These are phyloP conservation scores for Caenorhabditis sulstoni DNA, from an alignment of 2,888 invertebrate genomes.

Conservation along the genomic window DNA sequence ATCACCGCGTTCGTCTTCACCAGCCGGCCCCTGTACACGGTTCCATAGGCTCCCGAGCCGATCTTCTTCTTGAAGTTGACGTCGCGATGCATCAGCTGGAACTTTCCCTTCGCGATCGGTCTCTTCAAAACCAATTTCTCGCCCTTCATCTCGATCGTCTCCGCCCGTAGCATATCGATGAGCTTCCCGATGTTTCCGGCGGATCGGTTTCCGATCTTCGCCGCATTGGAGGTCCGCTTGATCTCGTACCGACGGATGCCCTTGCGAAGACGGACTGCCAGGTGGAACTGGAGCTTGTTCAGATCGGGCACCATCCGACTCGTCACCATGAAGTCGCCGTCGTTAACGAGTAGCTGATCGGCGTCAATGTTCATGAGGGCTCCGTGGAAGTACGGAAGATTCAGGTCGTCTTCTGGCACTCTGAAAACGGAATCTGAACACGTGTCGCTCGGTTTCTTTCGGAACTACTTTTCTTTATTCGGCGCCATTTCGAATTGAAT, in stretches of 20 bases:
- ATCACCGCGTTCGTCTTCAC: slow-evolving; percentile 53
- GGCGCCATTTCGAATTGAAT: slow-evolving; percentile 44
- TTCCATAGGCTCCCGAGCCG: slow-evolving; percentile 74
- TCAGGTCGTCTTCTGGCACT: slow-evolving; percentile 57
- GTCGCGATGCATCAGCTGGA: slow-evolving; percentile 70
- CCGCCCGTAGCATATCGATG: slow-evolving; percentile 61
- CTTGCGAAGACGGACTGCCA: slow-evolving; percentile 55
- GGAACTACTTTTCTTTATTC: slow-evolving; percentile 35
- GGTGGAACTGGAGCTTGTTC: slow-evolving; percentile 50
- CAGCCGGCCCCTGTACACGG: slow-evolving; percentile 72
- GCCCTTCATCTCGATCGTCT: slow-evolving; percentile 57
- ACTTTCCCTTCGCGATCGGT: slow-evolving; percentile 71
- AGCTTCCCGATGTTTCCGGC: slow-evolving; percentile 58
- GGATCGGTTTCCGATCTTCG: slow-evolving; percentile 32
- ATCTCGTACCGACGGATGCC: slow-evolving; percentile 63
- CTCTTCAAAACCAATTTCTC: slow-evolving; percentile 64
- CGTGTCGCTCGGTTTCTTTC: too few species aligned
- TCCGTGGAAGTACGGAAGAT: slow-evolving; percentile 71
- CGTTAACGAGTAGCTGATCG: slow-evolving; percentile 62
- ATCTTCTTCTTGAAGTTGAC: slow-evolving; percentile 72
- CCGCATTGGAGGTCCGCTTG: slow-evolving; percentile 41
- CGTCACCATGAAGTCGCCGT: slow-evolving; percentile 50
- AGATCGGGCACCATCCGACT: slow-evolving; percentile 32
- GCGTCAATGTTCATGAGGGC: slow-evolving; percentile 71
- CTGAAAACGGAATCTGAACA: slow-evolving; percentile 5